Conservation (phyloP, 2,797 vertebrate genomes). For the Anguilla pacifica region DNA sequence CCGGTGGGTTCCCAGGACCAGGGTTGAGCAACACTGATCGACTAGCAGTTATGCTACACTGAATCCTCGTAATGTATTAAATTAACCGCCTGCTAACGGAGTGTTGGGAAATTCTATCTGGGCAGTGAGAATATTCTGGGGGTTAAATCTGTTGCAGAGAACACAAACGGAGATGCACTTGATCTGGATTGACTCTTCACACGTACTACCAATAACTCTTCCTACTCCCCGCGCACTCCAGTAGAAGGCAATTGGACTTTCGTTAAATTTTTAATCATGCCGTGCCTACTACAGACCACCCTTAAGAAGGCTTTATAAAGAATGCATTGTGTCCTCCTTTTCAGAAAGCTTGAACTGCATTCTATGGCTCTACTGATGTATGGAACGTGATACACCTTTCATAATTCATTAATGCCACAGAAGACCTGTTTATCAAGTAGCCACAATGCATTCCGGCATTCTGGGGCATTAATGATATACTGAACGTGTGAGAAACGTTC, state of each 20-base stretch:
- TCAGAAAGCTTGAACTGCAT: conserved; percentile 5
- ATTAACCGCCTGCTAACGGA: neutral
- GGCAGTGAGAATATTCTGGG: neutral
- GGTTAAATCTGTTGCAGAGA: too few relatives aligned
- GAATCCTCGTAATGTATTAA: too few relatives aligned
- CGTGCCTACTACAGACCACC: neutral
- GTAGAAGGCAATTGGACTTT: neutral
- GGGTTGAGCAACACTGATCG: too few relatives aligned
- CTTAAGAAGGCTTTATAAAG: conserved; percentile 8
- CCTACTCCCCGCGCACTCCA: neutral
- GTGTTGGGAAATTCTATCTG: neutral
- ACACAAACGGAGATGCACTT: neutral
- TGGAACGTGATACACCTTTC: neutral
- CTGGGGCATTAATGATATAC: conserved; percentile 19
- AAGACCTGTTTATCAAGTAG: neutral
- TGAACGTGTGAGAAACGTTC: neutral
- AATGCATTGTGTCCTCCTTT: conserved; percentile 25
- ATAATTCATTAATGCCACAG: neutral
- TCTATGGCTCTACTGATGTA: conserved; percentile 17
- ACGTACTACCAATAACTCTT: neutral
- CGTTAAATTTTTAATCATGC: conserved; percentile 13
- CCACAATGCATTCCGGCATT: neutral
- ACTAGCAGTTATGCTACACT: too few relatives aligned
- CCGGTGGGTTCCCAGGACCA: too few relatives aligned
- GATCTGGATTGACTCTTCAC: neutral